Percentiles rank a stretch among this genome's conserved stretches.
Evolutionary conservation across 2,888 invertebrate genomes (phyloP).

Genomic region (Biston stratarius): DNA sequence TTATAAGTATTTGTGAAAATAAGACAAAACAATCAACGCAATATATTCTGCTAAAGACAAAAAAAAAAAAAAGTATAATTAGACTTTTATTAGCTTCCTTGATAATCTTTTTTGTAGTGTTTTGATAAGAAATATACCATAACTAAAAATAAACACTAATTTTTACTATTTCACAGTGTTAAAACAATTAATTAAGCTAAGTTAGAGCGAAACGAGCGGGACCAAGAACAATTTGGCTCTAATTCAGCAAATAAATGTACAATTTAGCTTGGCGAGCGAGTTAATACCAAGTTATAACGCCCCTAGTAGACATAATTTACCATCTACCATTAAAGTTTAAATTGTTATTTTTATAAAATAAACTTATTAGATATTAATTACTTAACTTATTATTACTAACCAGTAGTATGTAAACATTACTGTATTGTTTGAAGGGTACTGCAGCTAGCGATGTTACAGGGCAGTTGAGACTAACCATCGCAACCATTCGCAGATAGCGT

Average conservation of each 20-base stretch:
- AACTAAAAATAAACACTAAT: neutral
- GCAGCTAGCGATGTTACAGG: too few species aligned
- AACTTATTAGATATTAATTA: too few species aligned
- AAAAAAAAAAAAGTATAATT: too few species aligned
- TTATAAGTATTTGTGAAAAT: too few species aligned
- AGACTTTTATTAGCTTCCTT: too few species aligned
- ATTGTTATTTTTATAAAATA: neutral
- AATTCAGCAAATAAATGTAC: conserved; percentile 69
- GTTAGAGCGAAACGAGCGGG: conserved; percentile 41
- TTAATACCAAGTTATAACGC: conserved; percentile 42
- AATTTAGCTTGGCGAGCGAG: conserved; percentile 56
- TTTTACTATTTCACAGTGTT: conserved; percentile 1
- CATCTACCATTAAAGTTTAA: neutral
- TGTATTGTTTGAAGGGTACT: too few species aligned
- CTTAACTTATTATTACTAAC: too few species aligned
- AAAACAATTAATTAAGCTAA: conserved; percentile 54
- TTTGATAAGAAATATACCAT: neutral
- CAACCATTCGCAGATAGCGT: too few species aligned
- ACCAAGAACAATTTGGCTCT: conserved; percentile 56
- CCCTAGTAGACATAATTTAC: neutral
- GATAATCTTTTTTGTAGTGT: neutral
- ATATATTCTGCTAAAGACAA: too few species aligned
- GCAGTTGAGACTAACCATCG: too few species aligned
- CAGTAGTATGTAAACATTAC: too few species aligned
- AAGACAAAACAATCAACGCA: too few species aligned